These are phyloP conservation scores for Stigmatopora argus DNA, from an alignment of 2,113 vertebrate genomes.

Conservation along the genomic window DNA sequence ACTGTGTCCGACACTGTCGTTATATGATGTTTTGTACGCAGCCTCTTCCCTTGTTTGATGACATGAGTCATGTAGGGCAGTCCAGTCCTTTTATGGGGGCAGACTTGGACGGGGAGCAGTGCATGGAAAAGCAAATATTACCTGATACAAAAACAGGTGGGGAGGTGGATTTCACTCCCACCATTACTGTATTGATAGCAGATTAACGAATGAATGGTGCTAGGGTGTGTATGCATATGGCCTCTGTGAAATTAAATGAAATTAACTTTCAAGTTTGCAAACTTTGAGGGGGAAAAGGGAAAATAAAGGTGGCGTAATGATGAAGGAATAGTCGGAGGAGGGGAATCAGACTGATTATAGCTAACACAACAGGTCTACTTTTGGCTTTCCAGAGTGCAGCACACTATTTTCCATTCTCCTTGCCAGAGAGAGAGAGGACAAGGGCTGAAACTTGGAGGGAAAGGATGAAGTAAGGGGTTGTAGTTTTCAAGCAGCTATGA, in stretches of 20 bases:
- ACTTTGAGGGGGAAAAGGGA: slow-evolving; percentile 2
- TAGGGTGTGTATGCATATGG: too few relatives aligned
- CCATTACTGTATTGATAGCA: too few relatives aligned
- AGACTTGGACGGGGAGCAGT: slow-evolving; percentile 16
- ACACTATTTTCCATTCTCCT: slow-evolving; percentile 45
- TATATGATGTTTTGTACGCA: slow-evolving; percentile 48
- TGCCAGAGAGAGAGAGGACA: slow-evolving; percentile 32
- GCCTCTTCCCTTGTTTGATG: slow-evolving; percentile 49
- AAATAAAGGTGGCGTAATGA: slow-evolving; percentile 7
- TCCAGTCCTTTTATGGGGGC: slow-evolving; percentile 31
- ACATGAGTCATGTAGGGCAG: slow-evolving; percentile 19
- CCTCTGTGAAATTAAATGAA: too few relatives aligned
- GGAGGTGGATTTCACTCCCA: neutral
- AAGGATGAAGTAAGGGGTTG: neutral
- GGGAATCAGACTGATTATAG: slow-evolving; percentile 35
- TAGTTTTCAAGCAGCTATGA: neutral
- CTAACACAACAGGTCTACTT: slow-evolving; percentile 44
- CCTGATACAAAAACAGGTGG: neutral
- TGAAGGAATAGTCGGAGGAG: slow-evolving; percentile 19
- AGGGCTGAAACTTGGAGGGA: slow-evolving; percentile 15
- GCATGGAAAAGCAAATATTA: slow-evolving; percentile 2
- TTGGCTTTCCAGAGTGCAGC: slow-evolving; percentile 33
- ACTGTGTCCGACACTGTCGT: slow-evolving; percentile 34
- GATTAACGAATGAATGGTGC: too few relatives aligned
- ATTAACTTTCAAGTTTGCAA: slow-evolving; percentile 9